A percentile compares a stretch with the other conserved stretches of the same genome.
Conservation (phyloP, 2,888 invertebrate species). For the Eudemis profundana region DNA sequence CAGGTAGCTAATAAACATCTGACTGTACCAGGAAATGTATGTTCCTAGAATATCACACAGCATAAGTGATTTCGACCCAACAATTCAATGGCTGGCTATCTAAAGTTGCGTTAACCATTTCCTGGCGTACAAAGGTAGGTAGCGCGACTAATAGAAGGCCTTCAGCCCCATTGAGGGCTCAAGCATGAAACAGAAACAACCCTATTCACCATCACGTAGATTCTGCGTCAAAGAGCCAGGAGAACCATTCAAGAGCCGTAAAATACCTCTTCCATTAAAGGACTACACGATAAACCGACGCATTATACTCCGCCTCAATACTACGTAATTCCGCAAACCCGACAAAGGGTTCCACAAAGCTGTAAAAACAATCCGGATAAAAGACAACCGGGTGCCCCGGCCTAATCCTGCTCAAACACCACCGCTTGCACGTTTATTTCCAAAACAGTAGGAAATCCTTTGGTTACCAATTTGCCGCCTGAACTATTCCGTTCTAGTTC, state of each 20-base stretch:
- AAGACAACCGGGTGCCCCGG: conserved; percentile 63
- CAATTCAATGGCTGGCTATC: conserved; percentile 30
- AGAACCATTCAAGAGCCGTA: conserved; percentile 71
- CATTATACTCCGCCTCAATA: conserved; percentile 63
- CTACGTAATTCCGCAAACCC: conserved; percentile 69
- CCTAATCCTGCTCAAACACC: conserved; percentile 78
- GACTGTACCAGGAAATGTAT: background rate
- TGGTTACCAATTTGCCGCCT: conserved; percentile 82
- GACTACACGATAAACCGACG: conserved; percentile 57
- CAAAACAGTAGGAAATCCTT: conserved; percentile 84
- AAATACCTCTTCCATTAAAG: conserved; percentile 63
- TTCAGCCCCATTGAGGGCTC: conserved; percentile 66
- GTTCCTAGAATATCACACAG: conserved; percentile 31
- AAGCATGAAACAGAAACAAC: conserved; percentile 78
- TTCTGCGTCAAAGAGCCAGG: conserved; percentile 67
- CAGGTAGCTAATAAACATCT: conserved; percentile 33
- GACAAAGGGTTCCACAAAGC: conserved; percentile 81
- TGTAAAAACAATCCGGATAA: conserved; percentile 81
- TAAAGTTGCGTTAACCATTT: conserved; percentile 40
- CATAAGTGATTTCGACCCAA: conserved; percentile 27
- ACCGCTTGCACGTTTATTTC: conserved; percentile 74
- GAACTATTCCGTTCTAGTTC: conserved; percentile 68
- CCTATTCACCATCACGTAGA: conserved; percentile 76
- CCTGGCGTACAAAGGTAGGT: conserved; percentile 46
- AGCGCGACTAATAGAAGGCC: conserved; percentile 55